These are phyloP conservation scores for Torymus aiolomorphi DNA, from an alignment of 2,888 invertebrate genomes.

Conservation along the genomic window DNA sequence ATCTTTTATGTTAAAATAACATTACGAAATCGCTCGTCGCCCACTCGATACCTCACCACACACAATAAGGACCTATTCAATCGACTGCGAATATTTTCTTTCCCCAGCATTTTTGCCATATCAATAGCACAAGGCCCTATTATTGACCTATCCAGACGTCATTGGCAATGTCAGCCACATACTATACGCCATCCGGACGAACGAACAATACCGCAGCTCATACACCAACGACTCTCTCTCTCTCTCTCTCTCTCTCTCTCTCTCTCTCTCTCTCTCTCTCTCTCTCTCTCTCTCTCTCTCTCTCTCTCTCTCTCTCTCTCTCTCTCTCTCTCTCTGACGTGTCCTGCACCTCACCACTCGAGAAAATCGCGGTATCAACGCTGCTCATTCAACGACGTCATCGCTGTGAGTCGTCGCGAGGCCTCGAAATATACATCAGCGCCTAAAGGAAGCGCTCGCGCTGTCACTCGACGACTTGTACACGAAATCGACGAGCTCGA, in stretches of 20 bases:
- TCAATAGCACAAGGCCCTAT: constrained; percentile 11
- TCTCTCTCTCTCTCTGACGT: too few relatives aligned
- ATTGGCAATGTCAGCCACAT: neutral
- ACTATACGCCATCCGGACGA: neutral
- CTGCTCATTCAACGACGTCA: neutral
- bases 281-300: too few relatives aligned
- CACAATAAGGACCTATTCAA: constrained; percentile 1
- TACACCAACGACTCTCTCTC: too few relatives aligned
- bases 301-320: too few relatives aligned
- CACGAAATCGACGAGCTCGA: constrained; percentile 29
- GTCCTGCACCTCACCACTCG: too few relatives aligned
- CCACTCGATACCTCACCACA: neutral
- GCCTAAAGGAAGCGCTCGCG: constrained; percentile 16
- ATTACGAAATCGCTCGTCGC: neutral
- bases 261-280: too few relatives aligned
- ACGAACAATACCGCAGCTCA: neutral
- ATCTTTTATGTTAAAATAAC: constrained; percentile 26
- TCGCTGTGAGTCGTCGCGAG: neutral
- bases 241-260: too few relatives aligned
- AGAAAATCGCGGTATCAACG: constrained; percentile 10
- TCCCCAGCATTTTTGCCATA: neutral
- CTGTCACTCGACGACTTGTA: neutral
- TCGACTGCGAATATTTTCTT: constrained; percentile 34
- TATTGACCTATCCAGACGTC: neutral
- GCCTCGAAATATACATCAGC: constrained; percentile 36